A percentile compares a stretch with the other conserved stretches of the same genome.
These are phyloP conservation scores for Limonius californicus DNA, from an alignment of 1,140 invertebrate species.

Conservation along the genomic window DNA sequence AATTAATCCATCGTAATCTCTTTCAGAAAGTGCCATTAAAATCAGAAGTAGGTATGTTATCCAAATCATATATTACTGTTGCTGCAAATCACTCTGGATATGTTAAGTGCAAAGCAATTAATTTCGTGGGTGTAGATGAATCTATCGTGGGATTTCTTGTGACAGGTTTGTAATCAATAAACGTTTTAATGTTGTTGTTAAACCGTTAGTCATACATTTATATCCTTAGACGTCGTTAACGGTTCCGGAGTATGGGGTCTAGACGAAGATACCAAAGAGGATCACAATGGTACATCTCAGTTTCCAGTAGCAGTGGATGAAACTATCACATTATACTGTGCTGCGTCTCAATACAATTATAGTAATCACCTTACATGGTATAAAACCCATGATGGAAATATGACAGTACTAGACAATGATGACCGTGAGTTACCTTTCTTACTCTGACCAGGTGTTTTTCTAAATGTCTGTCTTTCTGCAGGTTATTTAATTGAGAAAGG, in stretches of 20 bases:
- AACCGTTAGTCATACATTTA: not conserved
- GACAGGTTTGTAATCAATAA: slow-evolving; percentile 4
- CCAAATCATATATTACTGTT: not conserved
- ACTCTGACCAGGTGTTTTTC: slow-evolving; percentile 2
- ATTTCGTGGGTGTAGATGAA: not conserved
- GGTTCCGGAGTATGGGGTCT: slow-evolving; percentile 47
- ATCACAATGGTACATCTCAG: slow-evolving; percentile 29
- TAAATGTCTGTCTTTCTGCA: not conserved
- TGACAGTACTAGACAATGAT: slow-evolving; percentile 1
- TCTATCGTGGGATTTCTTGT: slow-evolving; percentile 7
- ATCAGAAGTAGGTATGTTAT: not conserved
- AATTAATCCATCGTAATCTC: no score
- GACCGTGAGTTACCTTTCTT: slow-evolving; percentile 20
- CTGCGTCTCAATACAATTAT: slow-evolving; percentile 54
- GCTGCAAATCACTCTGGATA: slow-evolving; percentile 15
- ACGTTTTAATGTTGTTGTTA: not conserved
- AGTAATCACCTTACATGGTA: slow-evolving; percentile 28
- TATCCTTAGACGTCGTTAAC: slow-evolving; percentile 43
- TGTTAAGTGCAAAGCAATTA: slow-evolving; percentile 24
- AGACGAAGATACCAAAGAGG: slow-evolving; percentile 26
- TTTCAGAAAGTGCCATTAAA: slow-evolving; percentile 1
- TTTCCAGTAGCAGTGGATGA: slow-evolving; percentile 52
- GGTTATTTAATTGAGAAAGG: slow-evolving; percentile 15
- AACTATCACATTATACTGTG: slow-evolving; percentile 51
- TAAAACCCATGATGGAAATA: slow-evolving; percentile 6